Percentiles rank a stretch among this genome's conserved stretches.
phyloP scores from a whole-genome alignment of 2,797 vertebrate species.

The Eurystomus glaucurus region DNA sequence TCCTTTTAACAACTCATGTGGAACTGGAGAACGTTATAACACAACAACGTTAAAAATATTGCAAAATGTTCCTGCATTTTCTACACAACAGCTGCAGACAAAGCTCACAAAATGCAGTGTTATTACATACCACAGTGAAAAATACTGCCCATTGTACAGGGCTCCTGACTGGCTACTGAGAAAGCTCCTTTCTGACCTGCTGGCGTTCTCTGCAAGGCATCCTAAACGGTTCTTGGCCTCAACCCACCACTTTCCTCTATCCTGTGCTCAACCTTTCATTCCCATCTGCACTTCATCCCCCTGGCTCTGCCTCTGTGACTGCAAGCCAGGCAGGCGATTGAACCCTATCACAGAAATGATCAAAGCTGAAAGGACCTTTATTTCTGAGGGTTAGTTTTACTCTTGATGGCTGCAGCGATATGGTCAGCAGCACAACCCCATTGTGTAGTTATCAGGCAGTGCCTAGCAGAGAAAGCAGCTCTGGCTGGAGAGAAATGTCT shows the following conservation, averaged over 20 bases:
- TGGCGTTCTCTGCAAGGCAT: fast-evolving
- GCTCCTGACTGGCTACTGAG: background rate
- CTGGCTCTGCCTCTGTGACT: background rate
- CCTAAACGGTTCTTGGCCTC: background rate
- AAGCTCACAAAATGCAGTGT: background rate
- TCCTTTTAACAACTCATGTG: background rate
- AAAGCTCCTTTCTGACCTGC: background rate
- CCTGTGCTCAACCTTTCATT: background rate
- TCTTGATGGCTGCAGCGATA: background rate
- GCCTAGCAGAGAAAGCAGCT: background rate
- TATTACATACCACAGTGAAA: background rate
- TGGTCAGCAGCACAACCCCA: background rate
- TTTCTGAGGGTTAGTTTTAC: background rate
- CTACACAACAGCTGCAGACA: background rate
- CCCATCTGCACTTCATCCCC: background rate
- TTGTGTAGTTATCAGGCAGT: background rate
- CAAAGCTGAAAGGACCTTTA: background rate
- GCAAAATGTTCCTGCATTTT: background rate
- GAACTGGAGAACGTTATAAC: background rate
- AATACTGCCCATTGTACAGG: background rate
- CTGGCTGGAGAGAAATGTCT: background rate
- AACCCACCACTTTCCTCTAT: background rate
- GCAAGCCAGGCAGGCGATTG: fast-evolving
- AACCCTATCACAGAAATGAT: background rate
- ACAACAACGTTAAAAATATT: background rate